Evolutionary conservation across 2,797 vertebrate species (phyloP), one percentile per base, ranked within the genome.

Genomic region (Nyctibius grandis): DNA sequence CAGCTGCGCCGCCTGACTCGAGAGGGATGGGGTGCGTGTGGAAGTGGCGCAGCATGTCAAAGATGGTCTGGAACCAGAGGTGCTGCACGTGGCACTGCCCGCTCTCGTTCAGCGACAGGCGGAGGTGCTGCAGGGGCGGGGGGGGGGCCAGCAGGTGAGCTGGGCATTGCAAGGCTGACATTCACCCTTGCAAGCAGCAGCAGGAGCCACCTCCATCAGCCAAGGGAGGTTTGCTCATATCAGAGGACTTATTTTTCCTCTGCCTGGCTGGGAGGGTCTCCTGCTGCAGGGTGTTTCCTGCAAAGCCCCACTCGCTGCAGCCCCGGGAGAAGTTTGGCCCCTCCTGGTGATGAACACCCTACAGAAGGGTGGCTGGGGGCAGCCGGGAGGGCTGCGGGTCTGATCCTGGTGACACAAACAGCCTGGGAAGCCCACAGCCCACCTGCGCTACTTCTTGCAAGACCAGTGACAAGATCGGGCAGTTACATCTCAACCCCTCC

Each of bases 71-170:
- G 97, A 99, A 99, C 99, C 99, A 99, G 96, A 99, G 98, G 96
- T 99, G 99, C 95, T 99, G 99, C 34, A 99, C 99, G 12, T 99
- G 99, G 97, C 99, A 99, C 96, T 99, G 99, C 21, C 99, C 99
- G 1, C 98, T 99, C 92, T 99, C 99, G 1, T 99, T 99, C 96
- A 99, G 98, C 1, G 99, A 99, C 97, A 99, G 97, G 44, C 99
- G 99, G 88, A 99, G 98, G 95, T 99, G 99, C 99, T 99, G 98
- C 47, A 95, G 96, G 75, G 3, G 21, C 94, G 93, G 31, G 42
- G 44, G 36, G 29, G 42, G 44, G 36, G 29, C 11, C 68, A 65
- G 10, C 0, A 2, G 23, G 54, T 95, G 44, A 95, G 92, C 20
- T 9, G 42, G 42, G 67, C 63, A 6, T 15, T 0, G 2, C 11